phyloP scores from a whole-genome alignment of 2,888 invertebrate genomes.

The Lacanobia oleracea region DNA sequence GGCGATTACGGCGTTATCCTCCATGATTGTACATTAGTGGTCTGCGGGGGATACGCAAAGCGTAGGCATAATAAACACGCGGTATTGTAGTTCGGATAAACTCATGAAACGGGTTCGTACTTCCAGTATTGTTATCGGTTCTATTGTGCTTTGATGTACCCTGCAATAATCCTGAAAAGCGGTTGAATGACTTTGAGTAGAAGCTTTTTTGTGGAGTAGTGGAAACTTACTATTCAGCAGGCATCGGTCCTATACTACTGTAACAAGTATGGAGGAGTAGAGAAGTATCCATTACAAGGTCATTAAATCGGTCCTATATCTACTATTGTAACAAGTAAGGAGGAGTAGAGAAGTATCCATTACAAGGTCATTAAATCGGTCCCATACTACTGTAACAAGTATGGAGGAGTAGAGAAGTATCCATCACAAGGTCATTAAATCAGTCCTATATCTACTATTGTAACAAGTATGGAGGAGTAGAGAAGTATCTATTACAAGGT shows the following conservation, averaged over 20 bases:
- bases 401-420: not conserved
- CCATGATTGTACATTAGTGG: conserved; percentile 55
- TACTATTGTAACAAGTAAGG: not conserved
- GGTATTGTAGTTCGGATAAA: conserved; percentile 16
- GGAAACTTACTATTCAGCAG: not conserved
- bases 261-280: not conserved
- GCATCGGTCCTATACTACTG: no score
- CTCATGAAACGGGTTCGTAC: not conserved
- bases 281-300: no score
- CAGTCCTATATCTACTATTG: no score
- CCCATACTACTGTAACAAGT: no score
- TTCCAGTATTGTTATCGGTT: not conserved
- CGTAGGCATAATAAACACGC: conserved; percentile 6
- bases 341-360: not conserved
- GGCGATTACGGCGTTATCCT: conserved; percentile 46
- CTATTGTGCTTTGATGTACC: conserved; percentile 5
- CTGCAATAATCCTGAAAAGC: conserved; percentile 3
- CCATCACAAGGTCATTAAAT: no score
- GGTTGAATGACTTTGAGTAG: not conserved
- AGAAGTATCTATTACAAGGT: no score
- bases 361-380: no score
- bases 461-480: not conserved
- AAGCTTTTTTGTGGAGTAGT: not conserved
- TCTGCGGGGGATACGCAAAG: conserved; percentile 14
- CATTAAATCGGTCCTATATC: no score